Evolutionary conservation across 1,140 invertebrate species (phyloP).

Genomic region (Drosophila micromelanica): DNA sequence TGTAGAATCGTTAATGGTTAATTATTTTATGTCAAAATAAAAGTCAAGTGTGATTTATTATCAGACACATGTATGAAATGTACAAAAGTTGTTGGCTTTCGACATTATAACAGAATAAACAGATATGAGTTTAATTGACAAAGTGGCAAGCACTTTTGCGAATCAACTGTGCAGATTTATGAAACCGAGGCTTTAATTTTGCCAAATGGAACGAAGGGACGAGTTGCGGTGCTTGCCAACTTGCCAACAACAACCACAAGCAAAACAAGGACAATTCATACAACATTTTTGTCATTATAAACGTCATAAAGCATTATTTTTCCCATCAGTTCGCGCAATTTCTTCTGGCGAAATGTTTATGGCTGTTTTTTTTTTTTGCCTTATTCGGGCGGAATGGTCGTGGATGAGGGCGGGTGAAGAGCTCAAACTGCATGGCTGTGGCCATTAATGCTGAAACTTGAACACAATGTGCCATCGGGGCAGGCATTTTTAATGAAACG

Average conservation of each 20-base stretch:
- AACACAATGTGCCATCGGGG: constrained; percentile 37
- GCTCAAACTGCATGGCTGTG: constrained; percentile 41
- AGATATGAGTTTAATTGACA: constrained; percentile 13
- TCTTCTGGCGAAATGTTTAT: constrained; percentile 64
- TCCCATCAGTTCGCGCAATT: constrained; percentile 67
- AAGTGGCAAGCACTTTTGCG: constrained; percentile 18
- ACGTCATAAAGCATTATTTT: constrained; percentile 76
- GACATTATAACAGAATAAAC: constrained; percentile 4
- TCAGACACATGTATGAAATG: no score
- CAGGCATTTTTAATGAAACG: constrained; percentile 73
- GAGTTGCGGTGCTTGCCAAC: constrained; percentile 27
- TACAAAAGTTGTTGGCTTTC: constrained; percentile 3
- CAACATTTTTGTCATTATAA: constrained; percentile 72
- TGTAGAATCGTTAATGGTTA: no score
- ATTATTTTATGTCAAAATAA: background rate
- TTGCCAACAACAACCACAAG: constrained; percentile 30
- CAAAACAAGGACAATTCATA: constrained; percentile 30
- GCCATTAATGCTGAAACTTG: constrained; percentile 38
- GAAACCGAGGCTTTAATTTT: constrained; percentile 46
- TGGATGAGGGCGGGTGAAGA: background rate
- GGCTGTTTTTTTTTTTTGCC: constrained; percentile 25
- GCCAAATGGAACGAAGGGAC: constrained; percentile 38
- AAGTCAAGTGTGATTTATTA: background rate
- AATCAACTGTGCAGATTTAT: constrained; percentile 55
- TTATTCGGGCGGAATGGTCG: background rate